Conservation (phyloP, 2,888 invertebrate species). For the Dicyrtomina minuta region DNA sequence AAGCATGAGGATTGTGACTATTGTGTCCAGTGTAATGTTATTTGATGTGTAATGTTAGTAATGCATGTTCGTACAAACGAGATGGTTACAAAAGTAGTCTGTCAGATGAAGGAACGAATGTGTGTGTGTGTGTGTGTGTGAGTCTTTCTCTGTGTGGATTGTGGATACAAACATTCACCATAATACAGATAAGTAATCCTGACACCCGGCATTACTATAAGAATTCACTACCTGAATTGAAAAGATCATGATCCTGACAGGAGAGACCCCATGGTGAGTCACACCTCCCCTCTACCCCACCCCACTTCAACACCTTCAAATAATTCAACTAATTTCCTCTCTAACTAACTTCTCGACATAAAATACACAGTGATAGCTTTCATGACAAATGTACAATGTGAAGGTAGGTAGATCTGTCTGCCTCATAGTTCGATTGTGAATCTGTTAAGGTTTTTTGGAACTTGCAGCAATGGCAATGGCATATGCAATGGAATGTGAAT, state of each 20-base stretch:
- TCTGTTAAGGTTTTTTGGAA: too few relatives aligned
- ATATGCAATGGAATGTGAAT: too few relatives aligned
- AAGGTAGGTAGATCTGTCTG: too few relatives aligned
- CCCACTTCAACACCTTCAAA: slow-evolving; percentile 46
- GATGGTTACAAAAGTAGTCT: background rate
- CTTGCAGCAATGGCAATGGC: too few relatives aligned
- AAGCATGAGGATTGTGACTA: slow-evolving; percentile 3
- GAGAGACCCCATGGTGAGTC: slow-evolving; percentile 42
- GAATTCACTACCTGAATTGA: slow-evolving; percentile 47
- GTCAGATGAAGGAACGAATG: slow-evolving; percentile 10
- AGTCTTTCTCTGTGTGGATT: too few relatives aligned
- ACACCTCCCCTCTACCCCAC: slow-evolving; percentile 40
- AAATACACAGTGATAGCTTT: slow-evolving; percentile 16
- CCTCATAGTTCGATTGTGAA: too few relatives aligned
- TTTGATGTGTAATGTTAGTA: slow-evolving; percentile 30
- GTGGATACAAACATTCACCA: slow-evolving; percentile 27
- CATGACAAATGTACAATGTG: slow-evolving; percentile 10
- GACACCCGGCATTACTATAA: slow-evolving; percentile 41
- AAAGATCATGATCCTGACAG: slow-evolving; percentile 49
- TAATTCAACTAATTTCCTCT: slow-evolving; percentile 48
- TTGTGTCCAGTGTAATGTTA: slow-evolving; percentile 9
- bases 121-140: slow-evolving; percentile 12
- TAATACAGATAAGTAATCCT: slow-evolving; percentile 38
- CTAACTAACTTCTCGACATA: slow-evolving; percentile 24
- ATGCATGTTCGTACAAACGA: slow-evolving; percentile 13